Conservation (phyloP, 2,113 vertebrate genomes). For the Coracopsis vasa region DNA sequence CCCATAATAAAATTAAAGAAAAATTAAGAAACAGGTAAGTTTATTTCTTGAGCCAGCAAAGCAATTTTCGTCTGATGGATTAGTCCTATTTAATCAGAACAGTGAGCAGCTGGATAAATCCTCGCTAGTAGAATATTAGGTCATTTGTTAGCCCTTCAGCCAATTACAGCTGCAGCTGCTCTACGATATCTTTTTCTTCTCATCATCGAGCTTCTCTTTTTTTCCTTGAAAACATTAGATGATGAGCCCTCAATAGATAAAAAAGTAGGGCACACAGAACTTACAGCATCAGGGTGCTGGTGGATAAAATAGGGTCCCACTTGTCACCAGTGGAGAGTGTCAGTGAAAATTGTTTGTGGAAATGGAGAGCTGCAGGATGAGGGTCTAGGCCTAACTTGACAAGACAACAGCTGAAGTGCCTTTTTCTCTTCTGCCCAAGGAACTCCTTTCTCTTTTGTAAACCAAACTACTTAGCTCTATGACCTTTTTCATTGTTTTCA, state of each 20-base stretch:
- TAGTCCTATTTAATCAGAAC: slow-evolving; percentile 50
- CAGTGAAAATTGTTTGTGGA: not conserved
- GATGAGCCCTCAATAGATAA: not conserved
- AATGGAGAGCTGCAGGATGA: not conserved
- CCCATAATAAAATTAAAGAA: slow-evolving; percentile 38
- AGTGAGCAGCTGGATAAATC: slow-evolving; percentile 40
- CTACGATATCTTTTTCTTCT: slow-evolving; percentile 14
- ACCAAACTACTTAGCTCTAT: not conserved
- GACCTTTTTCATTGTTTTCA: not conserved
- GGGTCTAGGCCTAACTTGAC: not conserved
- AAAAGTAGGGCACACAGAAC: slow-evolving; percentile 10
- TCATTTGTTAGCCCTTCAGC: slow-evolving; percentile 57
- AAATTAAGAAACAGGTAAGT: slow-evolving; percentile 55
- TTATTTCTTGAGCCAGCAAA: slow-evolving; percentile 4
- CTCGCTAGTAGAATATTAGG: slow-evolving; percentile 39
- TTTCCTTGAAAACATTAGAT: slow-evolving; percentile 9
- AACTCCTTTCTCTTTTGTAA: not conserved
- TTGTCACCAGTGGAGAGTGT: not conserved
- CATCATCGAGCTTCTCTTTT: not conserved
- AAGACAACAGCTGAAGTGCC: not conserved
- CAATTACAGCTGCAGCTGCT: slow-evolving; percentile 53
- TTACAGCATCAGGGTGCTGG: not conserved
- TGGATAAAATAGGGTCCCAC: not conserved
- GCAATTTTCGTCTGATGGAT: slow-evolving; percentile 26
- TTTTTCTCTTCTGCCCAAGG: not conserved